Conservation (phyloP, 2,113 vertebrate genomes). For the Galbula dea region DNA sequence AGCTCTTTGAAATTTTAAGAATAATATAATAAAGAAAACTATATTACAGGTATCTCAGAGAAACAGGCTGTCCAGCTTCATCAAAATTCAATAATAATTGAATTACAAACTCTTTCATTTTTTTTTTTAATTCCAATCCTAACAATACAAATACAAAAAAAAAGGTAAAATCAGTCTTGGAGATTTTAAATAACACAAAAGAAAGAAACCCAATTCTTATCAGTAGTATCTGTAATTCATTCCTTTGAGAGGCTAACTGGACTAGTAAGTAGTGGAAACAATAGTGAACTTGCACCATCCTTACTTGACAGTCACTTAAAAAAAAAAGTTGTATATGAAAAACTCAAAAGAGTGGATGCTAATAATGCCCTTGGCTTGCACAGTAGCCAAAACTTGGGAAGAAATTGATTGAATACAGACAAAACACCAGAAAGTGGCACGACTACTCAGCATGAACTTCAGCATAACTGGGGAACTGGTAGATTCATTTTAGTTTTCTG, state of each 20-base stretch:
- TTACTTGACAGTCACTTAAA: not conserved
- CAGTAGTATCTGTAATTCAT: not conserved
- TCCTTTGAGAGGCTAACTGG: not conserved
- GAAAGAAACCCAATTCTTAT: not conserved
- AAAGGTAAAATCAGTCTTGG: not conserved
- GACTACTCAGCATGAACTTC: not conserved
- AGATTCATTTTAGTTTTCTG: slow-evolving; percentile 25
- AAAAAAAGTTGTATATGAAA: not conserved
- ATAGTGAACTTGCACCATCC: not conserved
- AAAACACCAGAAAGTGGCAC: not conserved
- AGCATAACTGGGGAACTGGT: not conserved
- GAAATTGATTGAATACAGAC: not conserved
- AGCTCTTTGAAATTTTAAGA: not conserved
- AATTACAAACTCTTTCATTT: not conserved
- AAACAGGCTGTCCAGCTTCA: not conserved
- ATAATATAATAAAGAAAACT: not conserved
- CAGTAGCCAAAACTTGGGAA: not conserved
- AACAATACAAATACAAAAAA: too few relatives aligned
- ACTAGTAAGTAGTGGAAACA: not conserved
- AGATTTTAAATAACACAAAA: not conserved
- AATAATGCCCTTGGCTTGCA: not conserved
- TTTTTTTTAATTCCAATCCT: not conserved
- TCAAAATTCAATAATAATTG: not conserved
- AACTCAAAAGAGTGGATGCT: not conserved
- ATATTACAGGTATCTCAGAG: not conserved